Evolutionary conservation across 2,888 invertebrate genomes (phyloP).

Genomic region (Oscheius sp.): DNA sequence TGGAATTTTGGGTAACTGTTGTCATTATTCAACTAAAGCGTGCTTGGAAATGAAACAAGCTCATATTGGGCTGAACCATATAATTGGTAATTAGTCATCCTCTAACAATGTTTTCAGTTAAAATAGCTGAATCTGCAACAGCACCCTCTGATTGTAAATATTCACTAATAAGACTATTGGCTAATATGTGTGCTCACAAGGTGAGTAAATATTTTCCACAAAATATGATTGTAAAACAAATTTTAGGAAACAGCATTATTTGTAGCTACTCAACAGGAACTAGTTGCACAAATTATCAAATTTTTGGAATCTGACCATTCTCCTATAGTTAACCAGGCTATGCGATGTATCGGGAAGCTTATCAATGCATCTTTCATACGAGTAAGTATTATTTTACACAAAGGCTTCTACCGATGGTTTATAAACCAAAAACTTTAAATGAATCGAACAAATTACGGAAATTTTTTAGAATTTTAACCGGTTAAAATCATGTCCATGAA

Average conservation of each 20-base stretch:
- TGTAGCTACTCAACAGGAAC: constrained; percentile 40
- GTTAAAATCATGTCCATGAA: background rate
- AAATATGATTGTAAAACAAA: background rate
- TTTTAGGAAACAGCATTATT: constrained; percentile 50
- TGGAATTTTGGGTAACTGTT: constrained; percentile 31
- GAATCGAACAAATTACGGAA: too few relatives aligned
- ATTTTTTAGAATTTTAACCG: too few relatives aligned
- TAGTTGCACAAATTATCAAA: constrained; percentile 48
- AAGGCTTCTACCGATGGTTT: background rate
- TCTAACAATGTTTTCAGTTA: constrained; percentile 35
- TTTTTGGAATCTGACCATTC: constrained; percentile 39
- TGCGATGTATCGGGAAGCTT: constrained; percentile 41
- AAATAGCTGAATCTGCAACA: constrained; percentile 49
- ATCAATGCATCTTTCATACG: constrained; percentile 37
- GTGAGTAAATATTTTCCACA: constrained; percentile 14
- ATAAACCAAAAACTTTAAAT: too few relatives aligned
- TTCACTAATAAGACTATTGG: constrained; percentile 52
- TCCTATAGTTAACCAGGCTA: constrained; percentile 37
- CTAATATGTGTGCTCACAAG: constrained; percentile 57
- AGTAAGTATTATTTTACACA: constrained; percentile 35
- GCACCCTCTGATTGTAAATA: constrained; percentile 38
- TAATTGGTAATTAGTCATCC: constrained; percentile 6
- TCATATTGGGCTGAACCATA: constrained; percentile 4
- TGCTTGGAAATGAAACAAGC: constrained; percentile 31
- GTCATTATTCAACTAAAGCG: constrained; percentile 23